Conservation (phyloP, 2,888 invertebrate species). For the Yponomeuta sedellus region DNA sequence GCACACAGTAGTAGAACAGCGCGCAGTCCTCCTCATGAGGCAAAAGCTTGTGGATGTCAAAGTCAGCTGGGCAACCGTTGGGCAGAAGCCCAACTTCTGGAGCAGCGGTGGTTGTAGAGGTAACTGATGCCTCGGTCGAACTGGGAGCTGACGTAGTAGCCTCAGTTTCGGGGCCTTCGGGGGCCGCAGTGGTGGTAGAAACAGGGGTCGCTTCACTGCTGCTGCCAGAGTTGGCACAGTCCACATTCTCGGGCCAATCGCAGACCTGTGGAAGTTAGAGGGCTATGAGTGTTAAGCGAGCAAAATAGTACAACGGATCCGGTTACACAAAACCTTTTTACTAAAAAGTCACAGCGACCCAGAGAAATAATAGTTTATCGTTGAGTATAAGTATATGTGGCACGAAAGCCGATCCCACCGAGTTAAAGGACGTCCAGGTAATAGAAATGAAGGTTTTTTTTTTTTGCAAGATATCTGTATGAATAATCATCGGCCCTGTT, state of each 20-base stretch:
- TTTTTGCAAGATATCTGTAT: no score
- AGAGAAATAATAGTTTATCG: no score
- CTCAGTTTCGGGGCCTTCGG: constrained; percentile 3
- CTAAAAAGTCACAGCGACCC: no score
- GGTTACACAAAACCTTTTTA: no score
- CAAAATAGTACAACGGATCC: no score
- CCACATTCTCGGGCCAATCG: constrained; percentile 25
- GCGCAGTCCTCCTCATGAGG: constrained; percentile 24
- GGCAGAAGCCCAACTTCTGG: constrained; percentile 11
- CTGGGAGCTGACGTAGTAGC: constrained; percentile 10
- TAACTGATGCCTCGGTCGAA: neutral
- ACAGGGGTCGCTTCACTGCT: neutral
- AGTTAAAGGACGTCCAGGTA: no score
- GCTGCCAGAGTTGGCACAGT: constrained; percentile 19
- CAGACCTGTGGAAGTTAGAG: constrained; percentile 22
- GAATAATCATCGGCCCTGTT: no score
- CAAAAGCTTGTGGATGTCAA: constrained; percentile 20
- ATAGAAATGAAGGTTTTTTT: no score
- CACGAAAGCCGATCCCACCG: no score
- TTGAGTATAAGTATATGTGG: no score
- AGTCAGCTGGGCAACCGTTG: constrained; percentile 24
- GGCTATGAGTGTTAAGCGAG: no score
- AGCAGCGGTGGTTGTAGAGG: neutral
- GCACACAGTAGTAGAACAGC: constrained; percentile 25
- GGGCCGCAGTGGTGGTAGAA: neutral